These are phyloP conservation scores for Proctacanthus coquilletti DNA, from an alignment of 1,140 invertebrate species.

Conservation along the genomic window DNA sequence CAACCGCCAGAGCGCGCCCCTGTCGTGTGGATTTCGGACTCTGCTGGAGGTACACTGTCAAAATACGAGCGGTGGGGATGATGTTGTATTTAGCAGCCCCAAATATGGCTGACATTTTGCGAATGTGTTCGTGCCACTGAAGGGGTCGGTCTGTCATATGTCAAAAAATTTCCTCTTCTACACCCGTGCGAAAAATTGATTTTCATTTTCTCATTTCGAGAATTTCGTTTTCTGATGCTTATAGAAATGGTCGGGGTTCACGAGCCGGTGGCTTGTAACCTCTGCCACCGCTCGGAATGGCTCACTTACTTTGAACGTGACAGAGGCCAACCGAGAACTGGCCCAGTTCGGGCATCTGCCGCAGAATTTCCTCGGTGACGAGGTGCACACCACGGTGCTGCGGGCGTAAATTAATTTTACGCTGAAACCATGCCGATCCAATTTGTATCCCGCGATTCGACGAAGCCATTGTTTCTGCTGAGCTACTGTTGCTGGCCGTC, in stretches of 20 bases:
- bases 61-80: no score
- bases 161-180: no score
- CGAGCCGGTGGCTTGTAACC: no score
- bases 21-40: no score
- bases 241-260: no score
- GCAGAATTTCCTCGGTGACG: slow-evolving; percentile 86
- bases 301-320: slow-evolving; percentile 93
- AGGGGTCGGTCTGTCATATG: no score
- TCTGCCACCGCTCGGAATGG: no score
- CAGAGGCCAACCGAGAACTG: slow-evolving; percentile 87
- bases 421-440: slow-evolving; percentile 90
- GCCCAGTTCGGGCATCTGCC: slow-evolving; percentile 80
- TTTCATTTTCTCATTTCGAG: not conserved
- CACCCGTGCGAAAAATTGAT: not conserved
- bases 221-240: not conserved
- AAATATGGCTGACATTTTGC: not conserved
- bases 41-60: no score
- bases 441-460: slow-evolving; percentile 60
- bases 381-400: slow-evolving; percentile 88
- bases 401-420: slow-evolving; percentile 85
- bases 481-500: slow-evolving; percentile 25
- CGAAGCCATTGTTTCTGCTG: slow-evolving; percentile 30
- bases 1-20: no score
- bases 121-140: slow-evolving; percentile 1
- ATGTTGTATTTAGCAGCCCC: no score